These are phyloP conservation scores for Conops quadrifasciatus DNA, from an alignment of 2,888 invertebrate genomes.

Conservation along the genomic window DNA sequence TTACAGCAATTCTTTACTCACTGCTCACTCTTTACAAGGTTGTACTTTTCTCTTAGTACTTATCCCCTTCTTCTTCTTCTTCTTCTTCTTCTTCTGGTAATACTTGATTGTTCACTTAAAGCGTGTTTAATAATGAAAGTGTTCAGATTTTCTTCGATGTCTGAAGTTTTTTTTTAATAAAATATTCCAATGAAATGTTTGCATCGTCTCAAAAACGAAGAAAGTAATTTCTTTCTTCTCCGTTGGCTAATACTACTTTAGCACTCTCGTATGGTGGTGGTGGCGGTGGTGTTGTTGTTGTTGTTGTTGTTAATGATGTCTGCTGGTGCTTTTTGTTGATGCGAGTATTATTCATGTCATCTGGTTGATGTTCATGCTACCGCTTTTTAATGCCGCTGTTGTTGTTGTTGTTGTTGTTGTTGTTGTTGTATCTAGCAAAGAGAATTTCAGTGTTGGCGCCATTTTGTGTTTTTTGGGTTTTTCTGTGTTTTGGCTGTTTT, in stretches of 20 bases:
- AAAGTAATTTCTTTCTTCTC: background rate
- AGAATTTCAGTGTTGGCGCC: background rate
- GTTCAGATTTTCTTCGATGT: too few species aligned
- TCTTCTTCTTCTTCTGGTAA: too few species aligned
- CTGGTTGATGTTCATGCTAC: background rate
- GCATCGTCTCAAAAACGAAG: too few species aligned
- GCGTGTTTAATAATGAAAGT: too few species aligned
- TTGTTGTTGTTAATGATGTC: background rate
- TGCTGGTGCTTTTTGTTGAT: background rate
- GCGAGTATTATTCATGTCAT: too few species aligned
- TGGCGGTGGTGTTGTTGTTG: background rate
- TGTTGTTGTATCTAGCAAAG: background rate
- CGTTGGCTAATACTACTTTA: background rate
- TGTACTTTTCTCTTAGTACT: too few species aligned
- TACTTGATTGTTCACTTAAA: too few species aligned
- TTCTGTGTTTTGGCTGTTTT: background rate
- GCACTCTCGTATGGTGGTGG: background rate
- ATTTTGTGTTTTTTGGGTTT: background rate
- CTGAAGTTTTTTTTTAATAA: too few species aligned
- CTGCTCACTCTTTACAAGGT: too few species aligned
- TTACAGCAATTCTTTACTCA: too few species aligned
- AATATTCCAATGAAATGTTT: too few species aligned
- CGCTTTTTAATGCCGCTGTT: background rate
- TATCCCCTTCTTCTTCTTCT: too few species aligned
- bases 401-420: constrained; percentile 12